phyloP scores from a whole-genome alignment of 2,797 vertebrate species.

The Eulemur albifrons region DNA sequence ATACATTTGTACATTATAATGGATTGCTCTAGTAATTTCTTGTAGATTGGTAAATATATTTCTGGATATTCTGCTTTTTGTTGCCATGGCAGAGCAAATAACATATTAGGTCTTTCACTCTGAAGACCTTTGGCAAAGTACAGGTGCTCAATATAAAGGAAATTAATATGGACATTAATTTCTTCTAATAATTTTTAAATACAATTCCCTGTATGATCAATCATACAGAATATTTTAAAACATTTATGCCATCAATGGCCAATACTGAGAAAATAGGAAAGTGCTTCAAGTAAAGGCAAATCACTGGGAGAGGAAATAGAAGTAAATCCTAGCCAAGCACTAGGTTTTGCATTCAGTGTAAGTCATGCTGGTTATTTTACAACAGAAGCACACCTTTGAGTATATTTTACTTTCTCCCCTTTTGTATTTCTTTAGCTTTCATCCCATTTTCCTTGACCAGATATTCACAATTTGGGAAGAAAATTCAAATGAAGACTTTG shows the following conservation, averaged over 20 bases:
- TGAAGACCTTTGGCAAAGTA: background rate
- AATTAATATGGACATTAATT: background rate
- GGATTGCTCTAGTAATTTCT: background rate
- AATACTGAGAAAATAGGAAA: background rate
- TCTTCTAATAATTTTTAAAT: constrained; percentile 34
- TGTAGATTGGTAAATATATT: background rate
- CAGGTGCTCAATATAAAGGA: constrained; percentile 26
- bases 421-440: background rate
- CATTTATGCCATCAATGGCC: background rate
- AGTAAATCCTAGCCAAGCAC: background rate
- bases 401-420: background rate
- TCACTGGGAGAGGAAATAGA: background rate
- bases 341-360: background rate
- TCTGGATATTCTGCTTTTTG: background rate
- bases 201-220: background rate
- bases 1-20: background rate
- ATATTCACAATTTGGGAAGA: background rate
- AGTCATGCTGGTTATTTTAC: background rate
- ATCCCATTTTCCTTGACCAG: background rate
- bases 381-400: background rate
- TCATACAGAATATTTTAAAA: background rate
- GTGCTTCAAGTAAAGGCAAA: background rate
- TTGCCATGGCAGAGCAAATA: background rate
- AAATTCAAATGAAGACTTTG: background rate
- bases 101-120: background rate